These are phyloP conservation scores for Belgica antarctica DNA, from an alignment of 2,888 invertebrate genomes.

Conservation along the genomic window DNA sequence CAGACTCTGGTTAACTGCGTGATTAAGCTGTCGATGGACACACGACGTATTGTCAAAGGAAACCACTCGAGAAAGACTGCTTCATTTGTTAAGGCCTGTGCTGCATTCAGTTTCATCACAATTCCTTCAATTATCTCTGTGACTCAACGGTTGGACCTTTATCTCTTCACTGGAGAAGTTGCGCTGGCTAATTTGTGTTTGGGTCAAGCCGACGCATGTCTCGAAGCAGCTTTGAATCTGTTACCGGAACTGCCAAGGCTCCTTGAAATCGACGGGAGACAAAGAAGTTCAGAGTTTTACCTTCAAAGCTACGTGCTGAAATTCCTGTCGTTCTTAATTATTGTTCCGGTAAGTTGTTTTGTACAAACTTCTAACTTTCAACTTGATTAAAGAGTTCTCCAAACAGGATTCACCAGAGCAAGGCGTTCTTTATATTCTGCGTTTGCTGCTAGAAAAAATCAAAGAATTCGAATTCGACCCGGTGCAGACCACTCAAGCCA, in stretches of 20 bases:
- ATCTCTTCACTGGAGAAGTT: constrained; percentile 83
- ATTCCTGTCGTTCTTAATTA: constrained; percentile 76
- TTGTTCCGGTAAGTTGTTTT: constrained; percentile 68
- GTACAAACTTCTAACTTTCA: constrained; percentile 31
- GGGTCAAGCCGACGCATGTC: constrained; percentile 93
- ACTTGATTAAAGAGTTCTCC: constrained; percentile 47
- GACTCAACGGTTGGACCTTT: constrained; percentile 77
- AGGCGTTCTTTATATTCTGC: constrained; percentile 77
- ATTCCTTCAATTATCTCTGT: constrained; percentile 88
- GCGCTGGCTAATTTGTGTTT: constrained; percentile 85
- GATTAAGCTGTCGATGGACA: constrained; percentile 72
- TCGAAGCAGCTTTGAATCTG: constrained; percentile 80
- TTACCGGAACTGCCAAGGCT: constrained; percentile 74
- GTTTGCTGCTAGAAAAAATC: constrained; percentile 77
- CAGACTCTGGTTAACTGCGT: constrained; percentile 85
- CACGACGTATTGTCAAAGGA: constrained; percentile 66
- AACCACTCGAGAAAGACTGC: constrained; percentile 76
- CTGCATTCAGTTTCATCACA: constrained; percentile 93
- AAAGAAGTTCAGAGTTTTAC: constrained; percentile 69
- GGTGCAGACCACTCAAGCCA: constrained; percentile 64
- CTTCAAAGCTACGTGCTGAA: constrained; percentile 70
- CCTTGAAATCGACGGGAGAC: constrained; percentile 71
- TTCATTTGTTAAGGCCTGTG: constrained; percentile 88
- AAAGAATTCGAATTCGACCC: constrained; percentile 71
- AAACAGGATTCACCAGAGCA: constrained; percentile 86